These are phyloP conservation scores for Campaea margaritaria DNA, from an alignment of 2,888 invertebrate species.

Conservation along the genomic window DNA sequence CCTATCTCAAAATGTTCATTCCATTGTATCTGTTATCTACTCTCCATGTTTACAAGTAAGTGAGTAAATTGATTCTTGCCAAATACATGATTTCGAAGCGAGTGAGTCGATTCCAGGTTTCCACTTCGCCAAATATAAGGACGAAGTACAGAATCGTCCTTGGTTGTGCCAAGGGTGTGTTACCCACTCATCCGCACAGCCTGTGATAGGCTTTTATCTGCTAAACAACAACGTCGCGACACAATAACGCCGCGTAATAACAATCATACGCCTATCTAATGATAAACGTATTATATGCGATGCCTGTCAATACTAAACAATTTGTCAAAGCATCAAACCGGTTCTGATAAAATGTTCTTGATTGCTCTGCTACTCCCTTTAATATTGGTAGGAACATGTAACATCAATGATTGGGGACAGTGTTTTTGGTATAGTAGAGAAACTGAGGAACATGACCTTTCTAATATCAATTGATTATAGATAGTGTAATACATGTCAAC, in stretches of 20 bases:
- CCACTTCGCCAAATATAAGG: conserved; percentile 62
- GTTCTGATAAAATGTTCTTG: conserved; percentile 33
- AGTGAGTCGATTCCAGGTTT: conserved; percentile 61
- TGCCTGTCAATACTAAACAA: conserved; percentile 34
- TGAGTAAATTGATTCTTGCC: conserved; percentile 35
- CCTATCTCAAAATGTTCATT: conserved; percentile 44
- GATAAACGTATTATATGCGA: conserved; percentile 47
- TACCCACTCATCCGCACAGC: conserved; percentile 67
- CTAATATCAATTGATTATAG: conserved; percentile 68
- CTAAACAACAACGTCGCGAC: conserved; percentile 51
- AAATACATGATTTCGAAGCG: conserved; percentile 57
- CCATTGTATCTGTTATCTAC: conserved; percentile 38
- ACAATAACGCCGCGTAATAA: conserved; percentile 54
- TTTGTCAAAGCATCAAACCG: conserved; percentile 35
- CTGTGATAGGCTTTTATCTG: conserved; percentile 69
- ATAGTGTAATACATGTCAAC: conserved; percentile 67
- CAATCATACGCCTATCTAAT: conserved; percentile 52
- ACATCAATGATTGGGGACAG: conserved; percentile 10
- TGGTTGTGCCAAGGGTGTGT: conserved; percentile 51
- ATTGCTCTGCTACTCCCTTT: conserved; percentile 17
- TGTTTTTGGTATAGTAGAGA: conserved; percentile 8
- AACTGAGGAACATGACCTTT: conserved; percentile 31
- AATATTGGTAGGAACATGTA: conserved; percentile 5
- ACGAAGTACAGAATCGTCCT: conserved; percentile 47
- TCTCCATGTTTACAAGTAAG: conserved; percentile 30